Base-by-base conservation (phyloP, 2,113 vertebrate species). In the Seriola rivoliana region DNA sequence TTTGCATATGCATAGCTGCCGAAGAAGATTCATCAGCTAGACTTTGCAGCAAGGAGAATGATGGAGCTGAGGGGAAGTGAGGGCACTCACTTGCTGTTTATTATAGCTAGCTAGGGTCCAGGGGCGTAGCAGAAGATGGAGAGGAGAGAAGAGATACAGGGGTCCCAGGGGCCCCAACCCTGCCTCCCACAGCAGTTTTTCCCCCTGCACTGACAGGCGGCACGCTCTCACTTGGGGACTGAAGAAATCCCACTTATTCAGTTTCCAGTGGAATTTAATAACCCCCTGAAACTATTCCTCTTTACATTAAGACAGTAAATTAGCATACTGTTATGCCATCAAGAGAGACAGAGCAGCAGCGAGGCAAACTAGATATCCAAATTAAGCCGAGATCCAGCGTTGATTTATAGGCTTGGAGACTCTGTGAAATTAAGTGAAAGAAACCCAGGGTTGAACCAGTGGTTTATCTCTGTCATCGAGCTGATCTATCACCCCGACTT, bases 401-500 rank as follows among this genome's bases (percentile, higher is more conserved):
- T 90, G 90, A 91, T 93, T 93, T 89, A 92, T 92, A 46, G 79
- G 64, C 74, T 67, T 21, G 29, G 75, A 42, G 55, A 87, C 85
- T 85, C 84, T 29, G 68, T 88, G 78, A 91, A 93, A 92, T 93
- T 73, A 92, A 89, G 76, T 79, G 79, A 81, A 80, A 85, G 79
- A 85, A 92, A 89, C 71, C 80, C 65, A 48, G 44, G 74, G 78
- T 75, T 70, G 67, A 85, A 81, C 73, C 74, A 59, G 70, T 44
- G 88, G 87, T 93, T 93, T 92, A 92, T 94, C 91, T 93, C 73
- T 84, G 80, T 89, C 90, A 90, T 88, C 60, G 19, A 23, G 88
- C 88, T 86, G 86, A 92, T 84, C 84, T 86, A 80, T 84, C 80
- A 50, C 76, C 62, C 34, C 4, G 52, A 88, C 85, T 87, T 90